Percentiles rank a stretch among this genome's conserved stretches.
Evolutionary conservation across 2,888 invertebrate species (phyloP).

Genomic region (Epirrhoe alternata): DNA sequence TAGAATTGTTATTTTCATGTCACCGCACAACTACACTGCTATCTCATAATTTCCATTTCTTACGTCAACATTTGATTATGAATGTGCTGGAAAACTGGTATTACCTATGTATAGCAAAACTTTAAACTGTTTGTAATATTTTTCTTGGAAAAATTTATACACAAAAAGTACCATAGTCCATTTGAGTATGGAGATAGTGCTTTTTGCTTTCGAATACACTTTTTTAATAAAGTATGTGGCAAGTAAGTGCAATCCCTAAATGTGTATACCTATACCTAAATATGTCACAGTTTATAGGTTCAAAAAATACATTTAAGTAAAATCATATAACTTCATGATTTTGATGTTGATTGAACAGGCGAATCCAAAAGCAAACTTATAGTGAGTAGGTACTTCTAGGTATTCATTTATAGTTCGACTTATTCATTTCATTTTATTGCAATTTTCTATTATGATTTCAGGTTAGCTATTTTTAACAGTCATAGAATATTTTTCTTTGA

Average conservation of each 20-base stretch:
- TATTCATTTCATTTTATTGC: constrained; percentile 3
- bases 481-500: too few species aligned
- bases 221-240: too few species aligned
- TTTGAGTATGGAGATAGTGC: too few species aligned
- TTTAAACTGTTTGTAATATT: neutral
- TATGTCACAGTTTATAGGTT: too few species aligned
- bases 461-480: neutral
- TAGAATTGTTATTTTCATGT: constrained; percentile 11
- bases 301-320: too few species aligned
- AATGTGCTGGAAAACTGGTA: neutral
- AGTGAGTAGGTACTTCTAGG: neutral
- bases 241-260: too few species aligned
- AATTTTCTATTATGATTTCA: constrained; percentile 3
- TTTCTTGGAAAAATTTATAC: neutral
- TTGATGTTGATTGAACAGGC: neutral
- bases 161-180: too few species aligned
- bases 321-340: too few species aligned
- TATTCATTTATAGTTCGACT: neutral
- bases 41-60: neutral
- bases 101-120: neutral
- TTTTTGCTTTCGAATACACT: too few species aligned
- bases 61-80: neutral
- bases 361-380: neutral
- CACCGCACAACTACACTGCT: neutral
- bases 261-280: too few species aligned